These are phyloP conservation scores for Agrotis exclamationis DNA, from an alignment of 2,888 invertebrate species.

Conservation along the genomic window DNA sequence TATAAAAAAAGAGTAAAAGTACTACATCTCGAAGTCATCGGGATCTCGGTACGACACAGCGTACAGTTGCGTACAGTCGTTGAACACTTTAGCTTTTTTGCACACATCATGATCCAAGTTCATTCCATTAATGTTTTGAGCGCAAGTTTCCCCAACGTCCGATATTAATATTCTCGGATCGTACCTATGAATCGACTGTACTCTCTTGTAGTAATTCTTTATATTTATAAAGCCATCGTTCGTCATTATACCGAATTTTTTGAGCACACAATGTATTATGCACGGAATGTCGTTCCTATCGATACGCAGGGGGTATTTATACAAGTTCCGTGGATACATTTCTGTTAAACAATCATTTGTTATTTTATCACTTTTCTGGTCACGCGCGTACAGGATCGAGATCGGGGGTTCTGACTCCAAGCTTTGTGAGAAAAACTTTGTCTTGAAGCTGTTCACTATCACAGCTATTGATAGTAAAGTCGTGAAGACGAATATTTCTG, in stretches of 20 bases:
- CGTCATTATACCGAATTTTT: slow-evolving; percentile 88
- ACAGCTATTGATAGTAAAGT: slow-evolving; percentile 72
- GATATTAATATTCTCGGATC: slow-evolving; percentile 87
- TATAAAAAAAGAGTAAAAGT: slow-evolving; percentile 42
- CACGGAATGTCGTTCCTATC: slow-evolving; percentile 87
- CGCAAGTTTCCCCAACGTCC: slow-evolving; percentile 87
- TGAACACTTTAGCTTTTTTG: slow-evolving; percentile 88
- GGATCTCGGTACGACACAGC: slow-evolving; percentile 82
- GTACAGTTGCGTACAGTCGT: slow-evolving; percentile 87
- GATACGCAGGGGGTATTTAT: slow-evolving; percentile 84
- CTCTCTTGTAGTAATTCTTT: slow-evolving; percentile 85
- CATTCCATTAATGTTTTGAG: slow-evolving; percentile 86
- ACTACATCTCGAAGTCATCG: slow-evolving; percentile 65
- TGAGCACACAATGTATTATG: slow-evolving; percentile 87
- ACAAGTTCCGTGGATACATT: slow-evolving; percentile 86
- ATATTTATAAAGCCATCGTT: slow-evolving; percentile 86
- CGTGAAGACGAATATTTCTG: slow-evolving; percentile 79
- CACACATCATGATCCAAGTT: slow-evolving; percentile 87
- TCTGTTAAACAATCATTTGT: slow-evolving; percentile 84
- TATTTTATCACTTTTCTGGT: slow-evolving; percentile 82
- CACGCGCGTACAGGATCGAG: slow-evolving; percentile 85
- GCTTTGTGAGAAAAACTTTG: slow-evolving; percentile 80
- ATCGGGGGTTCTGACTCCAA: slow-evolving; percentile 84
- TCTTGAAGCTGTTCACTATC: slow-evolving; percentile 74
- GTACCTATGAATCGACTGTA: slow-evolving; percentile 86